Percentiles rank a stretch among this genome's conserved stretches.
phyloP scores from a whole-genome alignment of 2,888 invertebrate species.

The Parapristionchus giblindavisi region DNA sequence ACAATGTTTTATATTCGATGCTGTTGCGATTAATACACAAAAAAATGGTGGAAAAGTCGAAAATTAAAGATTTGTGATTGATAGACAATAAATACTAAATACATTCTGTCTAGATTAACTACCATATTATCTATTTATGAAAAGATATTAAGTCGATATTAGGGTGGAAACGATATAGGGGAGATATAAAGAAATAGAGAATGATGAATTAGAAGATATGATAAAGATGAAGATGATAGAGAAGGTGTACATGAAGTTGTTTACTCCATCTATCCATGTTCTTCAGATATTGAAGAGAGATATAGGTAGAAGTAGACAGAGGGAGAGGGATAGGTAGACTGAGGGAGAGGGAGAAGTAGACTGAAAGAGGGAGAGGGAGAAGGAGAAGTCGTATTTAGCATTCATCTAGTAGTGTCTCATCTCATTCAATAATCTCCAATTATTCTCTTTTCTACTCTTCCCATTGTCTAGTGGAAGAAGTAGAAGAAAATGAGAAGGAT shows the following conservation, averaged over 20 bases:
- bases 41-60: too few relatives aligned
- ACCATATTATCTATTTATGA: too few relatives aligned
- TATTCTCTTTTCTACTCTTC: background rate
- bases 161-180: too few relatives aligned
- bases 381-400: background rate
- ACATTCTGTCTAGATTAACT: too few relatives aligned
- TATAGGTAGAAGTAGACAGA: constrained; percentile 16
- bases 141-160: too few relatives aligned
- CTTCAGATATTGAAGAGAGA: constrained; percentile 1
- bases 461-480: too few relatives aligned
- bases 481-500: background rate
- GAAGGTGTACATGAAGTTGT: constrained; percentile 6
- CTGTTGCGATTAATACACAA: too few relatives aligned
- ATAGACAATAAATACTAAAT: too few relatives aligned
- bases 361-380: background rate
- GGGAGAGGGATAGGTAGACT: background rate
- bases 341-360: background rate
- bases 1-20: too few relatives aligned
- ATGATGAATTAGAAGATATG: background rate
- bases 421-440: background rate
- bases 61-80: too few relatives aligned
- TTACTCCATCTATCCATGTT: constrained; percentile 17
- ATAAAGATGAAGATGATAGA: constrained; percentile 6
- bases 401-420: background rate
- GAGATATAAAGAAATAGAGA: background rate